Conservation (phyloP, 2,797 vertebrate genomes). For the Lepilemur ruficaudatus region DNA sequence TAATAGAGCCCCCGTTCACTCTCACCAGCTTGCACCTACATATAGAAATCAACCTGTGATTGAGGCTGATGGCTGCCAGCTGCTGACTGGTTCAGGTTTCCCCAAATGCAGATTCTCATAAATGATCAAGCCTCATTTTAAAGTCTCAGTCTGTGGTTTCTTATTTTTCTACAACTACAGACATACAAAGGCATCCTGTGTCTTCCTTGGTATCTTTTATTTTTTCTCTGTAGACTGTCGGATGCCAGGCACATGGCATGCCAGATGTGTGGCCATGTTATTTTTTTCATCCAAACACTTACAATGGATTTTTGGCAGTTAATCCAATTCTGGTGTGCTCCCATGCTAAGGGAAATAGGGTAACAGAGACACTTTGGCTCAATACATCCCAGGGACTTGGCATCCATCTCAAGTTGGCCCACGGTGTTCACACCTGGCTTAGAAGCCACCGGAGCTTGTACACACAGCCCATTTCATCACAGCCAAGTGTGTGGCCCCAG, state of each 20-base stretch:
- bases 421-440: neutral
- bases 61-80: neutral
- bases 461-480: neutral
- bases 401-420: neutral
- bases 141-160: neutral
- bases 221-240: neutral
- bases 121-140: neutral
- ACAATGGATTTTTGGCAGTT: neutral
- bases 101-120: neutral
- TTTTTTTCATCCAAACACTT: neutral
- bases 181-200: neutral
- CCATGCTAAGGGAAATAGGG: neutral
- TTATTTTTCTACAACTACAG: neutral
- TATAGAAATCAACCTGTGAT: neutral
- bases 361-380: neutral
- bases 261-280: neutral
- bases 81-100: neutral
- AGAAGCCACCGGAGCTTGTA: neutral
- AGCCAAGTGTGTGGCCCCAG: neutral
- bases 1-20: neutral
- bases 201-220: neutral
- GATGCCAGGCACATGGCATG: neutral
- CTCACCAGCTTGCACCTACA: neutral
- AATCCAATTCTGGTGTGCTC: neutral
- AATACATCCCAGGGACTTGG: neutral